These are phyloP conservation scores for Lymantria monacha DNA, from an alignment of 2,888 invertebrate species.

Conservation along the genomic window DNA sequence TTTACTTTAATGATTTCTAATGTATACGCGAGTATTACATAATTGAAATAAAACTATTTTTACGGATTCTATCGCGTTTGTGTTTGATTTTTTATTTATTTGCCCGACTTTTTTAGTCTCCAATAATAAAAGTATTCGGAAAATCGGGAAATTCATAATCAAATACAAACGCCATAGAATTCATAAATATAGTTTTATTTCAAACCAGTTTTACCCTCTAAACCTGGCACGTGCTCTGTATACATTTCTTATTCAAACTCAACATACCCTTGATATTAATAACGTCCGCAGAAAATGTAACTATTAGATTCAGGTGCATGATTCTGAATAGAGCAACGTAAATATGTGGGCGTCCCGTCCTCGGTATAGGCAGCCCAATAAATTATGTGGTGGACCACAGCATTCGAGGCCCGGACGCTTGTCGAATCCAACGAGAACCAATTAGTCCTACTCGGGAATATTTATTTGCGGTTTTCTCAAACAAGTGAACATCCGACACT, in stretches of 20 bases:
- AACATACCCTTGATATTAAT: constrained; percentile 29
- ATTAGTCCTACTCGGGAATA: constrained; percentile 75
- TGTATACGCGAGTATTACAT: no score
- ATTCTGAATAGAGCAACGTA: constrained; percentile 44
- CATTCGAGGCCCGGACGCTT: constrained; percentile 58
- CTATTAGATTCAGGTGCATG: constrained; percentile 37
- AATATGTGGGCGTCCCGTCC: constrained; percentile 38
- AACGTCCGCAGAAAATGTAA: constrained; percentile 30
- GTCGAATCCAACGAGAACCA: constrained; percentile 77
- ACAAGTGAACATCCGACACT: constrained; percentile 64
- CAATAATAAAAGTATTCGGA: no score
- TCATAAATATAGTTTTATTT: no score
- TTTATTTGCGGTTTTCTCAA: constrained; percentile 77
- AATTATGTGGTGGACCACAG: constrained; percentile 73
- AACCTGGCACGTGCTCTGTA: constrained; percentile 6
- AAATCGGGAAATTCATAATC: no score
- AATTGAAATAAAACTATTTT: no score
- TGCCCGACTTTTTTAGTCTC: no score
- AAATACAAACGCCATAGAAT: no score
- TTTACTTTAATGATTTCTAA: no score
- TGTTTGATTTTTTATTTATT: no score
- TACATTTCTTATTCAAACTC: constrained; percentile 31
- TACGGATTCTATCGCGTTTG: no score
- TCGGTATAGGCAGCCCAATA: constrained; percentile 62
- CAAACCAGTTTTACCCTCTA: no score